Conservation (phyloP, 2,113 vertebrate species). For the Etia nguti region DNA sequence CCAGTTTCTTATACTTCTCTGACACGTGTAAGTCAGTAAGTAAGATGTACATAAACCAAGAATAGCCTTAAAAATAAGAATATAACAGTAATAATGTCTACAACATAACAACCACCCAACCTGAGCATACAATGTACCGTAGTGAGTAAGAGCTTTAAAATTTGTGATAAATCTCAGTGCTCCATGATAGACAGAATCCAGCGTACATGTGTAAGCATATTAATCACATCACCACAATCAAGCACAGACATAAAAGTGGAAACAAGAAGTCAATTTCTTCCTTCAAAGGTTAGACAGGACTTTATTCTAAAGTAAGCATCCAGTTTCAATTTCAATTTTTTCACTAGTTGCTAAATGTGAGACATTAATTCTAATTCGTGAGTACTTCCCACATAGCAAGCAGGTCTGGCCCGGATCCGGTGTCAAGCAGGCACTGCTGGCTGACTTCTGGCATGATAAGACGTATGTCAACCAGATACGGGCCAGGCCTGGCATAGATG, state of each 20-base stretch:
- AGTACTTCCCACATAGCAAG: too few relatives aligned
- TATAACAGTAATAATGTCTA: not conserved
- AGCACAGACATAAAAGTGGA: not conserved
- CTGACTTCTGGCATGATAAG: too few relatives aligned
- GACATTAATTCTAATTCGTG: not conserved
- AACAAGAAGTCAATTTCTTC: not conserved
- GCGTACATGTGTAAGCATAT: not conserved
- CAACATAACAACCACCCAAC: not conserved
- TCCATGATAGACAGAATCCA: not conserved
- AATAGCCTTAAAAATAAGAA: not conserved
- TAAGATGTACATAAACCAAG: not conserved
- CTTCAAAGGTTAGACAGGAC: not conserved
- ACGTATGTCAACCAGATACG: too few relatives aligned
- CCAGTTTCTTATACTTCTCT: not conserved
- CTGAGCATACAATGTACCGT: not conserved
- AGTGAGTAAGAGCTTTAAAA: not conserved
- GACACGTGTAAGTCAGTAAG: not conserved
- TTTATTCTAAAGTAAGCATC: not conserved
- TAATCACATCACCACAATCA: not conserved
- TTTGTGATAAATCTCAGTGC: not conserved
- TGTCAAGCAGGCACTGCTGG: too few relatives aligned
- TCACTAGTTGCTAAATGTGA: not conserved
- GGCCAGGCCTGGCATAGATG: too few relatives aligned
- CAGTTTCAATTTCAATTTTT: not conserved
- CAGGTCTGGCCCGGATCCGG: too few relatives aligned